Conservation (phyloP, 1,140 invertebrate species). For the Dendroctonus valens region DNA sequence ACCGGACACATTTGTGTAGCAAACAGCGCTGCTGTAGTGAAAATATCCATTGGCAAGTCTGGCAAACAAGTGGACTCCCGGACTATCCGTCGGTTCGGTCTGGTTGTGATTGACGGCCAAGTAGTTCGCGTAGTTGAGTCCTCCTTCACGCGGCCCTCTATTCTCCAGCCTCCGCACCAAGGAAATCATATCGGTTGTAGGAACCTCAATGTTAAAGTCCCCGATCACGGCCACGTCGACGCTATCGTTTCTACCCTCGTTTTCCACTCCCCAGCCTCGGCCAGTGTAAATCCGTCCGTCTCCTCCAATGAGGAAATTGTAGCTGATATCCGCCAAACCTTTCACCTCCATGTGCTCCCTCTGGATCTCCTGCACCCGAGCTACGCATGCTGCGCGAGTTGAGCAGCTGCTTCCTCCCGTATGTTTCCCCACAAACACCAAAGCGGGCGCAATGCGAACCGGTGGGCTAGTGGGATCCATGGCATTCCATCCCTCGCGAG, state of each 20-base stretch:
- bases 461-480: too few species aligned
- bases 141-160: neutral
- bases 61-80: neutral
- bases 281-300: conserved; percentile 65
- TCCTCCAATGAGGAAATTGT: conserved; percentile 68
- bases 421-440: conserved; percentile 53
- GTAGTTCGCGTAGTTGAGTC: neutral
- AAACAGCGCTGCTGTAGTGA: conserved; percentile 4
- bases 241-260: conserved; percentile 54
- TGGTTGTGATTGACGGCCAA: neutral
- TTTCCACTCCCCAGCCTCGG: conserved; percentile 59
- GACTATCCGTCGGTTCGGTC: neutral
- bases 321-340: conserved; percentile 55
- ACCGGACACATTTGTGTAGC: too few species aligned
- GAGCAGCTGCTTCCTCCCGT: conserved; percentile 46
- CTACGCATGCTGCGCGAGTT: conserved; percentile 36
- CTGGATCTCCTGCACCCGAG: neutral
- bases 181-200: conserved; percentile 47
- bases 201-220: conserved; percentile 47
- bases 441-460: too few species aligned
- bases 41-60: neutral
- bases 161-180: neutral
- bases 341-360: conserved; percentile 48
- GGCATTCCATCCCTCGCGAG: too few species aligned
- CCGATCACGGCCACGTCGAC: conserved; percentile 51